Evolutionary conservation across 2,797 vertebrate species (phyloP), one percentile per base, ranked within the genome.

Genomic region (Avahi laniger): DNA sequence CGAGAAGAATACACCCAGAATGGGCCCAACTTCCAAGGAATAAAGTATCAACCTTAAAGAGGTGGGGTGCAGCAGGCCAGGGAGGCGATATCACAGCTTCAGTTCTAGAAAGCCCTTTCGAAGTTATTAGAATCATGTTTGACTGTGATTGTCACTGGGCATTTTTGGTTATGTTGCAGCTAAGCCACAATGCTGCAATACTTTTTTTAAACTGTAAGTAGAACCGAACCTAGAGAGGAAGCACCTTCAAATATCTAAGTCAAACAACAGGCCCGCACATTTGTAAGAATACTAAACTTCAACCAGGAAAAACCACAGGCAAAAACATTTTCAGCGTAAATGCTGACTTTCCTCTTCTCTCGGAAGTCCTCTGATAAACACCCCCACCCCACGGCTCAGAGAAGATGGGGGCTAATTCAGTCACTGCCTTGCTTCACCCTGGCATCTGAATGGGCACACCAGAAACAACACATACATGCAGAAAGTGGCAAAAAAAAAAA

Each of bases 261-360:
- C 76, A 73, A 75, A 59, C 8, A 78, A 78, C 2, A 80, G 35
- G n/a, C 17, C 26, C 10, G 18, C 15, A 48, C 20, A n/a, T 72
- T 59, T 79, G 78, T 6, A 78, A 72, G 84, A 89, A 86, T 7
- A 90, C 28, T 72, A 79, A 87, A 65, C 65, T 67, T 52, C 87
- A 83, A 46, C 20, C 30, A 76, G 4, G 63, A 88, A 79, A 75
- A 96, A n/a, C 2, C 7, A 14, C 5, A 11, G 54, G 17, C 17
- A 67, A 70, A 82, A 83, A 43, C 81, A 82, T 81, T 89, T 80
- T 57, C 24, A 33, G 82, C n/a, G 50, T 90, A 50, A 87, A 61
- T 46, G 24, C 4, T 43, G 26, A 73, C 54, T 41, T 61, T 84
- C 67, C 5, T 14, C 38, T 50, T 46, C 30, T 63, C 57, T 5